Base-by-base conservation (phyloP, 2,888 invertebrate genomes). In the Andricus quercusramuli region DNA sequence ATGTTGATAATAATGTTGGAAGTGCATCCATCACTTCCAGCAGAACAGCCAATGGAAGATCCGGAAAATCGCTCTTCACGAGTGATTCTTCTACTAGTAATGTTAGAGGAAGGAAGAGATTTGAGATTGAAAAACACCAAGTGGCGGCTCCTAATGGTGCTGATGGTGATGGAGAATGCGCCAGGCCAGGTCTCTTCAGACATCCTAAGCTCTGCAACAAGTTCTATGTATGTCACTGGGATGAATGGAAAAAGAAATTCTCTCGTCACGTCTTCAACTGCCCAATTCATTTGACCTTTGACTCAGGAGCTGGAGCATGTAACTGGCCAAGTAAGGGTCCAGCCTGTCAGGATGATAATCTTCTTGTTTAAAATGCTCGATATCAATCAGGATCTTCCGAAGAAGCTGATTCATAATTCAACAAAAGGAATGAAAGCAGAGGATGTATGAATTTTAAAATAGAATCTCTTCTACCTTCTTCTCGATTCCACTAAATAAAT, bases 311-410 rank as follows among this genome's bases (percentile, higher is more conserved):
- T 86, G 95, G 96, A n/a, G 97, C 96, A 74, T 97, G 97, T 88
- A 97, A 96, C 91, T 96, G 96, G 96, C 97, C 97, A 1, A 96
- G 96, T 89, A 96, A 96, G 89, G 96, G 96, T 44, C 96, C 96
- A 0, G 95, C 96, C 77, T 97, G 96, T 90, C 95, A 96, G 85
- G 96, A 95, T 78, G 95, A 96, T 88, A 96, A 96, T 83, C 94
- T 95, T 78, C 93, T 95, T 74, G 94, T 95, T 83, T 95, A 85
- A 44, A 74, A 74, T 74, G 56, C 74, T 74, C 56, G 56, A 74
- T 9, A 20, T 51, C 11, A 74, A 29, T 22, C 22, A 25, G 68
- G 17, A 44, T 68, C 22, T 68, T 68, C 5, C 51, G 8, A 2
- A 68, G 22, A 67, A n/a, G 22, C 41, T 22, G n/a, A 56, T 56